phyloP scores from a whole-genome alignment of 1,140 invertebrate genomes.

The Megalopta genalis region DNA sequence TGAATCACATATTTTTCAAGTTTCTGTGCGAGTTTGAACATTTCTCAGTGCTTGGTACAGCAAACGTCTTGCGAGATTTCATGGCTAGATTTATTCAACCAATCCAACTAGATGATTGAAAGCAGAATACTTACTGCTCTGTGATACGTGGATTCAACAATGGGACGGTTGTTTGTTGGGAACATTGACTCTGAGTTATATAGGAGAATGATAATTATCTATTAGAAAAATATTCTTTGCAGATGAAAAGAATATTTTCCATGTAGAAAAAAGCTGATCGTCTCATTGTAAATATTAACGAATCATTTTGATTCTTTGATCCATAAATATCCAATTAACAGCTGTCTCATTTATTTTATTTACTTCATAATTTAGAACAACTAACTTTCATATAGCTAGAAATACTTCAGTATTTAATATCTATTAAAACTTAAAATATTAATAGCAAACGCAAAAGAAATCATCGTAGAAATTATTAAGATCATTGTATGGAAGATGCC shows the following conservation, averaged over 20 bases:
- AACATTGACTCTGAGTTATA: constrained; percentile 24
- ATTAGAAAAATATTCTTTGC: constrained; percentile 5
- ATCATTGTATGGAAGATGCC: constrained; percentile 56
- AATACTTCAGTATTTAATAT: constrained; percentile 69
- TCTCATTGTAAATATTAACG: constrained; percentile 11
- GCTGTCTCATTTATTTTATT: constrained; percentile 63
- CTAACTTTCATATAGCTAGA: constrained; percentile 62
- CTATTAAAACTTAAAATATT: constrained; percentile 56
- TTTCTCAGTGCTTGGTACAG: constrained; percentile 52
- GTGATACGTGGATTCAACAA: constrained; percentile 70
- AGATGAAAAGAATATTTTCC: constrained; percentile 1
- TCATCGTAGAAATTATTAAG: constrained; percentile 58
- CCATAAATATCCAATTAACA: constrained; percentile 40
- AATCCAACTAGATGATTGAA: constrained; percentile 56
- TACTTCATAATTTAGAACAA: constrained; percentile 61
- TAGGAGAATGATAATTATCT: background rate
- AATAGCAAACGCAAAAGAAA: constrained; percentile 38
- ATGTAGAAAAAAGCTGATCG: background rate
- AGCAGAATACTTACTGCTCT: constrained; percentile 65
- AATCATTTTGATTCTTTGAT: constrained; percentile 14
- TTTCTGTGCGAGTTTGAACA: constrained; percentile 56
- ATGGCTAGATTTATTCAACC: constrained; percentile 58
- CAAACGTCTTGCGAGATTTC: constrained; percentile 65
- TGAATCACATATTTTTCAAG: constrained; percentile 45
- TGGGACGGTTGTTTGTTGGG: constrained; percentile 62